Conservation (phyloP, 2,113 vertebrate genomes). For the Syngnathoides biaculeatus region DNA sequence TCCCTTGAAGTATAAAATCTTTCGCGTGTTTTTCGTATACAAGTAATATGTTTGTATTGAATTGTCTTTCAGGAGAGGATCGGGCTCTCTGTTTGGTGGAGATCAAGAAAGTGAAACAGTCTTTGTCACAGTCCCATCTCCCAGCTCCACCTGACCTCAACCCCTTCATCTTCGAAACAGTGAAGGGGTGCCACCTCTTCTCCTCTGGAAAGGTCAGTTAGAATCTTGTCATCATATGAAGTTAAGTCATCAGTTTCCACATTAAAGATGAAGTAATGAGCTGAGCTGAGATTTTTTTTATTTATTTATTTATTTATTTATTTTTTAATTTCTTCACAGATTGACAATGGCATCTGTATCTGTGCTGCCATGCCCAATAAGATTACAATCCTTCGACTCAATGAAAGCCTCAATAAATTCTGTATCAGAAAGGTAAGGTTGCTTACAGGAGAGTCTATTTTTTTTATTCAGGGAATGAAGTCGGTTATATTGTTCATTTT, state of each 20-base stretch:
- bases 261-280: neutral
- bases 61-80: conserved; percentile 80
- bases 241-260: neutral
- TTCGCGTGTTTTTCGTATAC: neutral
- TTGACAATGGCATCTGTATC: conserved; percentile 89
- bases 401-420: conserved; percentile 93
- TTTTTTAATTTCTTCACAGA: conserved; percentile 69
- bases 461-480: neutral
- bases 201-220: conserved; percentile 87
- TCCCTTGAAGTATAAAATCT: neutral
- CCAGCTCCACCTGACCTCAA: conserved; percentile 90
- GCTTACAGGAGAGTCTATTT: neutral
- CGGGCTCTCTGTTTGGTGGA: conserved; percentile 91
- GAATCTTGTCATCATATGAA: conserved; percentile 1
- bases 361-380: conserved; percentile 95
- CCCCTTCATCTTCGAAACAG: conserved; percentile 88
- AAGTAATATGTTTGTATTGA: neutral
- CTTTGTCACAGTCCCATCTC: conserved; percentile 94
- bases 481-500: neutral
- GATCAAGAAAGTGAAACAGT: conserved; percentile 97
- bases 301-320: no score
- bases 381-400: conserved; percentile 90
- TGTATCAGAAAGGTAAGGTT: conserved; percentile 90
- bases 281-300: conserved; percentile 8
- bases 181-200: conserved; percentile 97